Evolutionary conservation across 2,113 vertebrate genomes (phyloP).

Genomic region (Lycaon pictus): DNA sequence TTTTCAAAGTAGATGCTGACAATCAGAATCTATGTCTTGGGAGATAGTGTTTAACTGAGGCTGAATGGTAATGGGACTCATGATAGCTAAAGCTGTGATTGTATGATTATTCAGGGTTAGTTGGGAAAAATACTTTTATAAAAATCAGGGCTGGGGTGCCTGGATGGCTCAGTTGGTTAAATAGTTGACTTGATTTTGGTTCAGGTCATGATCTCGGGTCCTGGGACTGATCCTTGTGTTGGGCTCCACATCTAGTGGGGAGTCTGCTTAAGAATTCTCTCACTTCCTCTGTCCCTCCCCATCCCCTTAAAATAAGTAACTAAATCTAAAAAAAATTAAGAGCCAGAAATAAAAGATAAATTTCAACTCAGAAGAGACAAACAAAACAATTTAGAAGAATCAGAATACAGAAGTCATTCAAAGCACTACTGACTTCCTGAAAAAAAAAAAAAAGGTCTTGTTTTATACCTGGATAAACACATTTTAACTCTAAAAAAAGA

Average conservation of each 20-base stretch:
- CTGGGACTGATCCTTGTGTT: accelerated
- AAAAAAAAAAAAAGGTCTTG: background rate
- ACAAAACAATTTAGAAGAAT: background rate
- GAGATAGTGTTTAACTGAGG: background rate
- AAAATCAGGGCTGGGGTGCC: background rate
- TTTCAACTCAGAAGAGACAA: background rate
- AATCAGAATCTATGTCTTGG: background rate
- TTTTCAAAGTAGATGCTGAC: background rate
- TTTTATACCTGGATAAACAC: background rate
- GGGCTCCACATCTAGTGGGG: background rate
- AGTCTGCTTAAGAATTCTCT: background rate
- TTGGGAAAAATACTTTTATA: slow-evolving; percentile 18
- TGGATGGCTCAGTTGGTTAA: background rate
- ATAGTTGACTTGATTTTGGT: background rate
- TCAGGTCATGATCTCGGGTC: background rate
- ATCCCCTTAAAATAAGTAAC: background rate
- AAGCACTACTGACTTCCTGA: background rate
- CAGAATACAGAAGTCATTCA: background rate
- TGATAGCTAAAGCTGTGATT: background rate
- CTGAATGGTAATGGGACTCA: background rate
- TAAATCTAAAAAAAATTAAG: background rate
- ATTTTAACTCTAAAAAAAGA: background rate
- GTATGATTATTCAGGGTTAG: background rate
- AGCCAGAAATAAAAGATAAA: background rate
- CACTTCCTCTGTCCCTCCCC: background rate